Percentiles rank a stretch among this genome's conserved stretches.
Conservation (phyloP, 2,113 vertebrate species). For the Semicossyphus pulcher region DNA sequence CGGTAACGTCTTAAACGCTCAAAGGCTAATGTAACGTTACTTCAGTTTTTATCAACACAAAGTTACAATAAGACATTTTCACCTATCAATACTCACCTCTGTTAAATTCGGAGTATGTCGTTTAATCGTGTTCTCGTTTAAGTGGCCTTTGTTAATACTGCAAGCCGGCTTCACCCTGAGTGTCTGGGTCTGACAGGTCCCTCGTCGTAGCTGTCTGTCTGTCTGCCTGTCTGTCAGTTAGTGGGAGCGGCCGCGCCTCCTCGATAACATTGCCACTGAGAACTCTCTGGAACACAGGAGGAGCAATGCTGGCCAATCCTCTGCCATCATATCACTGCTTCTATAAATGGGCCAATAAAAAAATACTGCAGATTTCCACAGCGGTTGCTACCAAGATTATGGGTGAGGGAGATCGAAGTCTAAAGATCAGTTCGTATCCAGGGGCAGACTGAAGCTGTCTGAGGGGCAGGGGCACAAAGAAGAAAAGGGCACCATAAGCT, state of each 20-base stretch:
- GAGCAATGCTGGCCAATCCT: slow-evolving; percentile 34
- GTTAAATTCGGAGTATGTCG: not conserved
- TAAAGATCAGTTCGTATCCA: no score
- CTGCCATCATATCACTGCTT: not conserved
- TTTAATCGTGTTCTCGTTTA: not conserved
- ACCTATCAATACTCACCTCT: slow-evolving; percentile 28
- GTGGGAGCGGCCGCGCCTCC: slow-evolving; percentile 19
- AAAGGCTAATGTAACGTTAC: not conserved
- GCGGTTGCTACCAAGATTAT: slow-evolving; percentile 21
- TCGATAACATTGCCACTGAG: slow-evolving; percentile 16
- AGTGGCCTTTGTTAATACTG: not conserved
- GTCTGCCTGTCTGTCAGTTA: not conserved
- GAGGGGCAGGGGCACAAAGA: no score
- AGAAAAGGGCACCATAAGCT: no score
- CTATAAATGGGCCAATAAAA: slow-evolving; percentile 41
- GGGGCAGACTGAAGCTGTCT: no score
- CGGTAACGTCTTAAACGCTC: not conserved
- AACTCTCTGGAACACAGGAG: slow-evolving; percentile 71
- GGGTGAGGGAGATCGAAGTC: not conserved
- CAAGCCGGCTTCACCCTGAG: not conserved
- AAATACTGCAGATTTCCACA: not conserved
- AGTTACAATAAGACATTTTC: not conserved
- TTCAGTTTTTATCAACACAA: not conserved
- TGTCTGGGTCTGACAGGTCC: not conserved
- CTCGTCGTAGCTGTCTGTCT: not conserved